phyloP scores from a whole-genome alignment of 2,113 vertebrate genomes.

The Tachuris rubrigastra region DNA sequence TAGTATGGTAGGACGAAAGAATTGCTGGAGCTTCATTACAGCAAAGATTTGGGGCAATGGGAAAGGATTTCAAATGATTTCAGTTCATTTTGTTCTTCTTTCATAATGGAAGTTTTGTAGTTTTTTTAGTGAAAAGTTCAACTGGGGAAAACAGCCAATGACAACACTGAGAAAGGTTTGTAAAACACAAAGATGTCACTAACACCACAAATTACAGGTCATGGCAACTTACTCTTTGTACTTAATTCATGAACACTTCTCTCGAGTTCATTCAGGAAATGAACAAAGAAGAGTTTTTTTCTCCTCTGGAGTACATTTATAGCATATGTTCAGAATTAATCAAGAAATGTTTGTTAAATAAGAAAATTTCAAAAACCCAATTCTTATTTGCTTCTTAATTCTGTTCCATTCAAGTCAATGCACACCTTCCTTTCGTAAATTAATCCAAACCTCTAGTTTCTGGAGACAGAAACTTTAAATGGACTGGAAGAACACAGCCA shows the following conservation, averaged over 20 bases:
- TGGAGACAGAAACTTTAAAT: background rate
- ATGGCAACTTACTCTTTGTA: background rate
- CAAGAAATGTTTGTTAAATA: background rate
- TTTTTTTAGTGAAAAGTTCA: background rate
- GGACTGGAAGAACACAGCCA: background rate
- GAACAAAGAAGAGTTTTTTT: background rate
- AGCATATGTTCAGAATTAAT: background rate
- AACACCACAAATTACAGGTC: background rate
- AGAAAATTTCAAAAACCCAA: background rate
- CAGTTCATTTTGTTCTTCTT: background rate
- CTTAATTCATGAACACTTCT: background rate
- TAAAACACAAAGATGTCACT: background rate
- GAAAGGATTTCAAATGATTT: background rate
- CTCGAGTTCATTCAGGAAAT: background rate
- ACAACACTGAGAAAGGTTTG: background rate
- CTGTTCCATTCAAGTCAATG: background rate
- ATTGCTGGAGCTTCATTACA: background rate
- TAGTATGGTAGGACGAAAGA: background rate
- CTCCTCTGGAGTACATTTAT: background rate
- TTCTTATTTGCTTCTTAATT: background rate
- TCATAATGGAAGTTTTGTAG: background rate
- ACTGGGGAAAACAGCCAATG: background rate
- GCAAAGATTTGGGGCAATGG: background rate
- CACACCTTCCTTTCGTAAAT: background rate
- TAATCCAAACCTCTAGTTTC: background rate